Base-by-base conservation (phyloP, 1,140 invertebrate species). In the Heliothis subflexa region DNA sequence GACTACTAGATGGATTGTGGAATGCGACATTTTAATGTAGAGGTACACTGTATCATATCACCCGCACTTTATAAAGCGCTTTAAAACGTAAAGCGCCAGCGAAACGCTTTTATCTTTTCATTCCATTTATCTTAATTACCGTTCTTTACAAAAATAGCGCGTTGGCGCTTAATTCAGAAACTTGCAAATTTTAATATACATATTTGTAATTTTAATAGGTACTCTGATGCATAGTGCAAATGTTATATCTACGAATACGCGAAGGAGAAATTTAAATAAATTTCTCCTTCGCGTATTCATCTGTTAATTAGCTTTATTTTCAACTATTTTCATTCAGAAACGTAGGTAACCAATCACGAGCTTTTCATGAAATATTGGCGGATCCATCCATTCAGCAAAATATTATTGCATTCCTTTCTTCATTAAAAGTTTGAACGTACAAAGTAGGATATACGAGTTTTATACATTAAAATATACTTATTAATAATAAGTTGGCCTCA, bases 61-160 rank as follows among this genome's bases (percentile, higher is more conserved):
- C 25, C n/a, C 9, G 52, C 25, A 49, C 50, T 52, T 54, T 71
- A 71, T 54, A 55, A 33, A 55, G 25, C 68, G 11, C 50, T 55
- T 70, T 70, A 25, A 25, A 25, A 70, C 33, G 33, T 40, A 9
- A 71, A 71, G 55, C 14, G 25, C 25, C 18, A 40, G 28, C 13
- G 25, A 12, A 71, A 40, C 21, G 2, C n/a, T 54, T 71, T 71
- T 55, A 55, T 70, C 66, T 70, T 70, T 70, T 52, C 66, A n/a
- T 52, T 52, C 25, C 66, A 70, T 70, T 70, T 28, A 50, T 70
- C 66, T 52, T 70, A 70, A 70, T 70, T 70, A 70, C 49, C 1
- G 1, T 54, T 49, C 28, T 55, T 54, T 28, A 13, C 33, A 64
- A 16, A 64, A 62, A 18, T 16, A 10, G 12, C 16, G 12, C n/a